A percentile compares a stretch with the other conserved stretches of the same genome.
Conservation (phyloP, 2,797 vertebrate species). For the Gallinago stenura region DNA sequence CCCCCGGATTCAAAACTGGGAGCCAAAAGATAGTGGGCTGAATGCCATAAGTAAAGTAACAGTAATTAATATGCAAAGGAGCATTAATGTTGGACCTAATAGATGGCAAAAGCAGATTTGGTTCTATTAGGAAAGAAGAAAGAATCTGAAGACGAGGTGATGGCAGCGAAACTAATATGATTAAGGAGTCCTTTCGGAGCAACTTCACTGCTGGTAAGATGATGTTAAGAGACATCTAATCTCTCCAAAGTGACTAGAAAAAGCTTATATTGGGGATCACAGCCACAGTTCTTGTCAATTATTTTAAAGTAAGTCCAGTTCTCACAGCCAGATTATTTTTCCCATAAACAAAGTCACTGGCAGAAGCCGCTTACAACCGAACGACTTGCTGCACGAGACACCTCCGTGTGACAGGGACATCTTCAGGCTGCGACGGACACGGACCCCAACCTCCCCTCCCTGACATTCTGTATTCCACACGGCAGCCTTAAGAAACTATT, state of each 20-base stretch:
- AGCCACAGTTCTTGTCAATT: conserved; percentile 48
- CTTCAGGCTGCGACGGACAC: neutral
- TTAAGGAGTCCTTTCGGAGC: conserved; percentile 59
- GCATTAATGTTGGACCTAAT: conserved; percentile 51
- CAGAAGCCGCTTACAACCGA: conserved; percentile 8
- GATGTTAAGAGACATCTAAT: conserved; percentile 71
- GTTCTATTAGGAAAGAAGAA: conserved; percentile 59
- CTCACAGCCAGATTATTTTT: conserved; percentile 58
- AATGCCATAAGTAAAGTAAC: neutral
- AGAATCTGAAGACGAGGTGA: conserved; percentile 26
- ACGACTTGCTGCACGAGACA: neutral
- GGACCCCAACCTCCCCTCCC: conserved; percentile 2
- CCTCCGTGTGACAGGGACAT: neutral
- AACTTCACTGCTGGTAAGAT: conserved; percentile 50
- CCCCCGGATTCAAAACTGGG: neutral
- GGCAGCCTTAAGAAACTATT: conserved; percentile 32
- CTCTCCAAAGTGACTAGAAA: conserved; percentile 65
- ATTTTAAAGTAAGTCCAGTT: conserved; percentile 57
- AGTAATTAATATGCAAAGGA: conserved; percentile 57
- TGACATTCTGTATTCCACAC: neutral
- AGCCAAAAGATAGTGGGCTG: neutral
- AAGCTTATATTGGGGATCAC: conserved; percentile 63
- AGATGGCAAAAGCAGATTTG: conserved; percentile 70
- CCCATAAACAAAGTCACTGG: conserved; percentile 54
- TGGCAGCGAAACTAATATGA: conserved; percentile 67